Evolutionary conservation across 2,797 vertebrate species (phyloP), one percentile per base, ranked within the genome.

Genomic region (Rhinichthys osculus): DNA sequence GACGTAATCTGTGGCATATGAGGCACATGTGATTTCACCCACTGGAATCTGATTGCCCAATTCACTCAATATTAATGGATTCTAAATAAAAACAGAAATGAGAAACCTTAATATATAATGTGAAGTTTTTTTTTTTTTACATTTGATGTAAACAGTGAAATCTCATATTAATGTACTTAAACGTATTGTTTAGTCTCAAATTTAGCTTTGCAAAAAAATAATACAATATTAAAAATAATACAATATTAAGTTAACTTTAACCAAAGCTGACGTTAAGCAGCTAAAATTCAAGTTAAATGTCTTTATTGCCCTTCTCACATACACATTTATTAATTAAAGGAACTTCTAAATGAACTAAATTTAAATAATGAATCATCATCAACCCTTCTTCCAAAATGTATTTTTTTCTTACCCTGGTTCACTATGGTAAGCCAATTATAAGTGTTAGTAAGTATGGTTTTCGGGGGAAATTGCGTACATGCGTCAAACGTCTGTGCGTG

Each of bases 1-100:
- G 50, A 66, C 50, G 66, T 85, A 87, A 90, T 90, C 76, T 42
- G 82, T 67, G 84, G 80, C 87, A 89, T 79, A 86, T 90, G 89
- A 88, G 89, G n/a, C 42, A 76, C 89, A 84, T 89, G 89, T 91
- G 89, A 91, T 85, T 77, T 85, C 23, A 19, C 74, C 82, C 69
- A 78, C 40, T 74, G 78, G 71, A 82, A 73, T 71, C 40, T 64
- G 8, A 44, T 73, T 35, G 40, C 33, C 19, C 38, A 52, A 13
- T 69, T 19, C 27, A 3, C 10, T 74, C 42, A 67, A 82, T 79
- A 71, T 86, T n/a, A 79, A 79, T 71, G 40, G 19, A 84, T 77
- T 67, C 30, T 66, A 69, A 44, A 81, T 33, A 47, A 67, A n/a
- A 50, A 38, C 50, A 72, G 52, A 70, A 81, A 81, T 35, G 2